These are phyloP conservation scores for Ferdinandea cuprea DNA, from an alignment of 2,888 invertebrate species.

Conservation along the genomic window DNA sequence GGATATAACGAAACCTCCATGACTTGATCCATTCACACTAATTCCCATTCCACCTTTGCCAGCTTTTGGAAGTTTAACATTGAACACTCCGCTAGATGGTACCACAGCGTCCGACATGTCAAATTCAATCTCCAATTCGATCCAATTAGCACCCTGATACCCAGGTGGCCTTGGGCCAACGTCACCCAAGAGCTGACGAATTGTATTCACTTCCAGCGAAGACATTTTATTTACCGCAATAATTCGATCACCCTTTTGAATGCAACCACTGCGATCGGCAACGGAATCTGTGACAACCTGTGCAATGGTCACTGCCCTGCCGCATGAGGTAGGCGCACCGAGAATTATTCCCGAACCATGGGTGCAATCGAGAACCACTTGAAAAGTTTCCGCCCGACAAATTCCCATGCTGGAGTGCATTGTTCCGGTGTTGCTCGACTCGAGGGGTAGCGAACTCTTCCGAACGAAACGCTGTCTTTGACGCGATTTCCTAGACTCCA, in stretches of 20 bases:
- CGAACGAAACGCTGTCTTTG: constrained; percentile 83
- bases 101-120: constrained; percentile 96
- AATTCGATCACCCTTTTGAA: constrained; percentile 92
- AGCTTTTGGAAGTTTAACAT: constrained; percentile 91
- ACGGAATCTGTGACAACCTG: constrained; percentile 82
- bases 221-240: constrained; percentile 92
- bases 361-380: constrained; percentile 82
- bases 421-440: constrained; percentile 75
- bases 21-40: constrained; percentile 90
- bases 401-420: constrained; percentile 79
- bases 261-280: constrained; percentile 87
- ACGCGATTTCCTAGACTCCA: constrained; percentile 84
- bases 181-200: constrained; percentile 83
- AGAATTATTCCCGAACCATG: constrained; percentile 82
- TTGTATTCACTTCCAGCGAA: constrained; percentile 85
- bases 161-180: constrained; percentile 75
- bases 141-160: constrained; percentile 86
- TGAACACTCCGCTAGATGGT: constrained; percentile 94
- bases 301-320: constrained; percentile 80
- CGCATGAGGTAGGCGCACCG: constrained; percentile 79
- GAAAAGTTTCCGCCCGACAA: constrained; percentile 82
- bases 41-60: constrained; percentile 93
- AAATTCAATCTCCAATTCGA: constrained; percentile 93
- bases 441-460: constrained; percentile 84
- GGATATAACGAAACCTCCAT: constrained; percentile 89